Percentiles rank a stretch among this genome's conserved stretches.
These are phyloP conservation scores for Rhagoletis pomonella DNA, from an alignment of 1,140 invertebrate genomes.

Conservation along the genomic window DNA sequence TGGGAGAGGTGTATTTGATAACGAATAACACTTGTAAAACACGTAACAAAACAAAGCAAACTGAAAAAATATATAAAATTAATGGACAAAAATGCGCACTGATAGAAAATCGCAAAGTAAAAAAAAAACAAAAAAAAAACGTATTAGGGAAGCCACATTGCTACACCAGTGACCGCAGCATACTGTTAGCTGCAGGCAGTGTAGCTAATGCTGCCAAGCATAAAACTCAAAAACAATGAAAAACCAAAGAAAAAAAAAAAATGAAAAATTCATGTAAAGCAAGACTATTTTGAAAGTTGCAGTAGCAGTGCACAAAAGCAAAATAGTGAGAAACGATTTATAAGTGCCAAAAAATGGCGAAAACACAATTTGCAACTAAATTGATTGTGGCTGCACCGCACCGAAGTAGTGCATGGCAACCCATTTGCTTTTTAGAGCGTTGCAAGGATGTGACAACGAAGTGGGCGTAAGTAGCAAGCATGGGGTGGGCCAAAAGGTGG, in stretches of 20 bases:
- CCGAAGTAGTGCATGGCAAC: background rate
- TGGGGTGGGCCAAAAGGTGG: too few species aligned
- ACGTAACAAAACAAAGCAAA: background rate
- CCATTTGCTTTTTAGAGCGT: too few species aligned
- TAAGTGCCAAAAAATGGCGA: background rate
- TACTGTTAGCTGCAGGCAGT: background rate
- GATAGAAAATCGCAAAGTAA: background rate
- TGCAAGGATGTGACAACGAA: too few species aligned
- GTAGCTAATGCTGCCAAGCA: background rate
- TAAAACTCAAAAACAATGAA: background rate
- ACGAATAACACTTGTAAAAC: slow-evolving; percentile 16
- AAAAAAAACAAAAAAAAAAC: background rate
- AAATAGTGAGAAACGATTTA: background rate
- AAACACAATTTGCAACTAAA: background rate
- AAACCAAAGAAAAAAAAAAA: background rate
- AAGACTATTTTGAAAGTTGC: too few species aligned
- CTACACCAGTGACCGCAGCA: background rate
- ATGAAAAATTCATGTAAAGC: background rate
- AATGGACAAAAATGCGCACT: background rate
- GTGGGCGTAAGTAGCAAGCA: too few species aligned
- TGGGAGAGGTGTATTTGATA: background rate
- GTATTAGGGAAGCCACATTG: background rate
- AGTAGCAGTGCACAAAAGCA: too few species aligned
- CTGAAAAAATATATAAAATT: background rate
- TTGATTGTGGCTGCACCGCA: background rate